A percentile compares a stretch with the other conserved stretches of the same genome.
Conservation (phyloP, 2,888 invertebrate species). For the Tinea trinotella region DNA sequence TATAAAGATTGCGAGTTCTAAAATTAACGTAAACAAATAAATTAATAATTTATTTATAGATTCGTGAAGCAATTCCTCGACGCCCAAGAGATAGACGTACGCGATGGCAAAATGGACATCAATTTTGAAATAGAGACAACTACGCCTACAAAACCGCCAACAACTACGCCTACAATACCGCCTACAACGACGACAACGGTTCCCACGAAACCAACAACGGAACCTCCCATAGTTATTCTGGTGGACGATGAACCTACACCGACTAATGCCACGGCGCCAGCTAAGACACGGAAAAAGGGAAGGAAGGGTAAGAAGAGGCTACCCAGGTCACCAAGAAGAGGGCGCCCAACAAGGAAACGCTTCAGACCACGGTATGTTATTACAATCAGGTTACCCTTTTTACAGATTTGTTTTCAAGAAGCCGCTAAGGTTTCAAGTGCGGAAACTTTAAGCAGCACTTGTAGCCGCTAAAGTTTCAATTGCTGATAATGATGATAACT, state of each 20-base stretch:
- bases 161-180: no score
- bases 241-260: constrained; percentile 62
- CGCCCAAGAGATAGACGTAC: constrained; percentile 69
- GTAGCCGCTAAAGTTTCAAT: no score
- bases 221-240: constrained; percentile 54
- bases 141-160: constrained; percentile 41
- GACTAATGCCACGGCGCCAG: constrained; percentile 45
- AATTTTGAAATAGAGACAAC: constrained; percentile 47
- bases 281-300: constrained; percentile 44
- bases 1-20: no score
- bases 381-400: no score
- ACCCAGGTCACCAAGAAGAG: constrained; percentile 56
- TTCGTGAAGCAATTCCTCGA: constrained; percentile 82
- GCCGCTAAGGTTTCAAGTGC: no score
- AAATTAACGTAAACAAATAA: no score
- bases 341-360: constrained; percentile 60
- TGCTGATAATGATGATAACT: no score
- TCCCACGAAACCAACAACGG: constrained; percentile 35
- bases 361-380: constrained; percentile 52
- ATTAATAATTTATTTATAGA: constrained; percentile 32
- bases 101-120: constrained; percentile 49
- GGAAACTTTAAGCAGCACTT: no score
- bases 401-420: no score
- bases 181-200: constrained; percentile 30
- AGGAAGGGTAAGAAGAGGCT: constrained; percentile 50